Evolutionary conservation across 2,113 vertebrate species (phyloP), one percentile per base, ranked within the genome.

Genomic region (Forbesichthys agassizii): DNA sequence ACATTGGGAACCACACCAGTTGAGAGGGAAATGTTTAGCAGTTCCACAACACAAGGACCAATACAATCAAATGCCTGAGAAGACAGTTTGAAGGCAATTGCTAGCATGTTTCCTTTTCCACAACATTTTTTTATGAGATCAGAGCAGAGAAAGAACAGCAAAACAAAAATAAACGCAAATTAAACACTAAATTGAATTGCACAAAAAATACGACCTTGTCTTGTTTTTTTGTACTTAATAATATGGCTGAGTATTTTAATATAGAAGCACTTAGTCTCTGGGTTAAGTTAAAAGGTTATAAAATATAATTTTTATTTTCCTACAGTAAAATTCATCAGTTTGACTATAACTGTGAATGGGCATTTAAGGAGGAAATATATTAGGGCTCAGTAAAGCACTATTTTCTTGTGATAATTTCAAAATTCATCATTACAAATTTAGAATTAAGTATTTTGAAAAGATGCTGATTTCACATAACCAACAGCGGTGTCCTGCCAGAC

Each of bases 231-330:
- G 1, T 27, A 27, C 27, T 27, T 27, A 57, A 76, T 73, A n/a
- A 27, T 65, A 42, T 8, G 74, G 61, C n/a, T n/a, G n/a, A 64
- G 60, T 81, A 80, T 86, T 88, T 81, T 61, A 82, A 68, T 80
- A 69, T 67, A 64, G 68, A 18, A 68, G 64, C 56, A 54, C 68
- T 77, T 71, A 84, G 85, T 86, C 66, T 77, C 33, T 3, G 11
- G 57, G 56, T 70, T 33, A 61, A 74, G 49, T 64, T 65, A 55
- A 74, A 71, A 56, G 61, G 42, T 77, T 60, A 83, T 87, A 82
- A 75, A 77, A 76, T 80, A 61, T 80, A 79, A 79, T 74, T 78
- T 87, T 85, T 79, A 84, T 74, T 75, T 77, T 79, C 78, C 71
- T 78, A 84, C 83, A 27, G 27, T 27, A 27, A 2, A 82, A 77